Percentiles rank a stretch among this genome's conserved stretches.
Evolutionary conservation across 2,797 vertebrate species (phyloP).

Genomic region (Sarcophilus harrisii): DNA sequence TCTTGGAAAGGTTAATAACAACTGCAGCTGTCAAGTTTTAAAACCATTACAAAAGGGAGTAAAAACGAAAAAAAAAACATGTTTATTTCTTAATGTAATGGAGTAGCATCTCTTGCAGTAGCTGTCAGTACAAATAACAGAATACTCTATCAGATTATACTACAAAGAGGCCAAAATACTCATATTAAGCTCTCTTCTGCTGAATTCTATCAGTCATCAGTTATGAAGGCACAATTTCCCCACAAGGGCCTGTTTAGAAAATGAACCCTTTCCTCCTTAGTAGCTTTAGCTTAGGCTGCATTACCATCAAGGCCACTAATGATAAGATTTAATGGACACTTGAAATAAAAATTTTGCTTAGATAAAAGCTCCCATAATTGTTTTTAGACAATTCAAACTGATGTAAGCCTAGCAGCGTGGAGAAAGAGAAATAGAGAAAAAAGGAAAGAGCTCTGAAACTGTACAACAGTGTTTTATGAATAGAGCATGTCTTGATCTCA

Average conservation of each 20-base stretch:
- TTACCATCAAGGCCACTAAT: constrained; percentile 61
- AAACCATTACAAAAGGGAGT: constrained; percentile 48
- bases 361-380: constrained; percentile 60
- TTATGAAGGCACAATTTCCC: constrained; percentile 67
- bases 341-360: constrained; percentile 59
- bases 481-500: neutral
- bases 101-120: constrained; percentile 54
- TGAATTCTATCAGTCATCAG: constrained; percentile 71
- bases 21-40: constrained; percentile 55
- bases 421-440: neutral
- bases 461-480: constrained; percentile 44
- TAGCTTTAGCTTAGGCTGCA: constrained; percentile 46
- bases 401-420: constrained; percentile 44
- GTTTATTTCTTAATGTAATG: constrained; percentile 73
- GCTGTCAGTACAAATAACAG: constrained; percentile 40
- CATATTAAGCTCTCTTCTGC: constrained; percentile 66
- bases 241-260: constrained; percentile 70
- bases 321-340: constrained; percentile 69
- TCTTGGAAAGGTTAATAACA: constrained; percentile 51
- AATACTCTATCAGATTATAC: constrained; percentile 43
- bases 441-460: constrained; percentile 32
- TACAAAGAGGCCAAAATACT: constrained; percentile 62
- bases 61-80: constrained; percentile 51
- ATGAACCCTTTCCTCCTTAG: constrained; percentile 61
- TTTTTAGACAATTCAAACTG: constrained; percentile 63